phyloP scores from a whole-genome alignment of 1,140 invertebrate species.

The Luehdorfia chinensis region DNA sequence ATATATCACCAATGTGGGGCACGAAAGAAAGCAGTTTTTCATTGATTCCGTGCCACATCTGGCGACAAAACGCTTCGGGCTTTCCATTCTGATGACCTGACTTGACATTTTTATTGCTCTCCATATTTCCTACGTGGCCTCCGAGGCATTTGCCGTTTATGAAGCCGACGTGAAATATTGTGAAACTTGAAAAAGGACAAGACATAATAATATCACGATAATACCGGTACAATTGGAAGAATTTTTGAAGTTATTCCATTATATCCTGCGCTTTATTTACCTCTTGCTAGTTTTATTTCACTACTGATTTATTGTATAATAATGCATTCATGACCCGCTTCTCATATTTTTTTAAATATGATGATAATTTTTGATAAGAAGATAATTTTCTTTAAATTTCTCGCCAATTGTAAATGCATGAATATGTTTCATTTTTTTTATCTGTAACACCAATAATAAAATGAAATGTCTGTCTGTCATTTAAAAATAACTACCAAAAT shows the following conservation, averaged over 20 bases:
- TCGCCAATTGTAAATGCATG: no score
- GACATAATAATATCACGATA: conserved; percentile 47
- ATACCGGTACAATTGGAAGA: conserved; percentile 45
- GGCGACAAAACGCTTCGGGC: conserved; percentile 68
- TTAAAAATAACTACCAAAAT: no score
- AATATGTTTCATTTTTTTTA: no score
- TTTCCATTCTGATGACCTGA: conserved; percentile 75
- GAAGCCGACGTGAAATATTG: conserved; percentile 65
- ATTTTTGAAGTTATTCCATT: conserved; percentile 31
- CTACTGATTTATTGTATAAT: no score
- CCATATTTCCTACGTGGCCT: conserved; percentile 67
- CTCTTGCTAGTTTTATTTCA: neutral
- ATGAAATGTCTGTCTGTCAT: no score
- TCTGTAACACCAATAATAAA: no score
- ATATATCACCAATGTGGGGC: conserved; percentile 59
- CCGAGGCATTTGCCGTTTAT: conserved; percentile 61
- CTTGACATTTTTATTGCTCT: conserved; percentile 75
- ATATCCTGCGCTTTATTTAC: conserved; percentile 3
- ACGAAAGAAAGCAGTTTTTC: conserved; percentile 73
- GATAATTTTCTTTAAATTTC: no score
- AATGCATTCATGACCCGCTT: no score
- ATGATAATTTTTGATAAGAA: no score
- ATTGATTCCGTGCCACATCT: conserved; percentile 73
- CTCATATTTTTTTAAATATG: no score
- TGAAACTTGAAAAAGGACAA: conserved; percentile 53